phyloP scores from a whole-genome alignment of 1,140 invertebrate genomes.

The Zaprionus inermis region DNA sequence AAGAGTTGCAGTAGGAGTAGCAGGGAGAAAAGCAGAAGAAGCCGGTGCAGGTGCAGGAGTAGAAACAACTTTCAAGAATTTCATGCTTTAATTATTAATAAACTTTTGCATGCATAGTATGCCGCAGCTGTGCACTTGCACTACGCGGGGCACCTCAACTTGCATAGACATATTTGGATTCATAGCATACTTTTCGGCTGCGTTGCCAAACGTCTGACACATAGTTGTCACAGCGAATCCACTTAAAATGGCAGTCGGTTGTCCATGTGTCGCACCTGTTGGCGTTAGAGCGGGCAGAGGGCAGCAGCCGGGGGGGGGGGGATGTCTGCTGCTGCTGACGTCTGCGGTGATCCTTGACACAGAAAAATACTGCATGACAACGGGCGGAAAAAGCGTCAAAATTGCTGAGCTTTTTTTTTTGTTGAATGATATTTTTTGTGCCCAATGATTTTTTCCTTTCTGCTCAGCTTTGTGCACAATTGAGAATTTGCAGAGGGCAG shows the following conservation, averaged over 20 bases:
- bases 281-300: neutral
- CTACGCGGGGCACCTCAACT: neutral
- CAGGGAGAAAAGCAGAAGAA: neutral
- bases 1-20: neutral
- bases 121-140: neutral
- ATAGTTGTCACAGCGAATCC: constrained; percentile 70
- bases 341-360: constrained; percentile 35
- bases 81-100: no score
- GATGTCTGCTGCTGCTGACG: constrained; percentile 17
- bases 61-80: no score
- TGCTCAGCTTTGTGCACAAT: constrained; percentile 48
- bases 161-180: constrained; percentile 21
- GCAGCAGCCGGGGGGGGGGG: neutral
- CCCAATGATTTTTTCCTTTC: constrained; percentile 11
- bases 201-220: constrained; percentile 37
- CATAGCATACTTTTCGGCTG: constrained; percentile 38
- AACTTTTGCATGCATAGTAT: no score
- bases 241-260: constrained; percentile 69
- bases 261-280: constrained; percentile 69
- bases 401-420: constrained; percentile 56
- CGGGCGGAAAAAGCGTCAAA: constrained; percentile 42
- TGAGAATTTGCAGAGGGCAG: constrained; percentile 71
- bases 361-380: constrained; percentile 27
- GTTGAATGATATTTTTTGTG: constrained; percentile 21
- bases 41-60: neutral